These are phyloP conservation scores for Nomada ruficornis DNA, from an alignment of 2,888 invertebrate species.

Conservation along the genomic window DNA sequence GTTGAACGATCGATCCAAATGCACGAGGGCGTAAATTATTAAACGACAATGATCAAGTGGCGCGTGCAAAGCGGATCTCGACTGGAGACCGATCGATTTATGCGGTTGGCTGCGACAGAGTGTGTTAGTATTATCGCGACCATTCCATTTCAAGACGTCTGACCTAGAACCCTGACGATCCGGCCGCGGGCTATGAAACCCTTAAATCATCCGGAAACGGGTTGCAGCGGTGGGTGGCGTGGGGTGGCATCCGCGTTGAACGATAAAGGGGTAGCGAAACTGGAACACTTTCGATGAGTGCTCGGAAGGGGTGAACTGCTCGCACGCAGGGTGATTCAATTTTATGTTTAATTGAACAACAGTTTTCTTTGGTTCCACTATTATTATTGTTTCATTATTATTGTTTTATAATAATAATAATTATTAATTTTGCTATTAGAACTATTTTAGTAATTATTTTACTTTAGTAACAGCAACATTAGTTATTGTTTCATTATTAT, in stretches of 20 bases:
- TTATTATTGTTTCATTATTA: too few relatives aligned
- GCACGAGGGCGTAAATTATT: constrained; percentile 12
- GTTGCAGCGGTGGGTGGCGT: constrained; percentile 2
- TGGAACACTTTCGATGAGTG: constrained; percentile 12
- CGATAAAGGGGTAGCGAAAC: constrained; percentile 23
- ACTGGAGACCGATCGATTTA: constrained; percentile 33
- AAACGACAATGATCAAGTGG: constrained; percentile 22
- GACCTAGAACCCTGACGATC: constrained; percentile 65
- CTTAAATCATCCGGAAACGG: constrained; percentile 54
- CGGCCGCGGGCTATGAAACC: constrained; percentile 41
- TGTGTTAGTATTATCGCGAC: constrained; percentile 29
- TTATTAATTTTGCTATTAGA: too few relatives aligned
- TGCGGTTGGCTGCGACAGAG: constrained; percentile 30
- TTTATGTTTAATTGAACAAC: not conserved
- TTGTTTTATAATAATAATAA: too few relatives aligned
- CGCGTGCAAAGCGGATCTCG: constrained; percentile 31
- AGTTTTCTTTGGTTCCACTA: too few relatives aligned
- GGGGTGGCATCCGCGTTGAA: constrained; percentile 23
- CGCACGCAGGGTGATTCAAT: not conserved
- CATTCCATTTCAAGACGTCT: constrained; percentile 37
- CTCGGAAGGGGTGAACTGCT: not conserved
- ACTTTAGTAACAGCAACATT: too few relatives aligned
- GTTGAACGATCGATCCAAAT: not conserved
- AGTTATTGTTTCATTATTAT: too few relatives aligned
- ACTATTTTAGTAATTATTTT: too few relatives aligned